Evolutionary conservation across 2,113 vertebrate genomes (phyloP).

Genomic region (Benitochromis conjunctus): DNA sequence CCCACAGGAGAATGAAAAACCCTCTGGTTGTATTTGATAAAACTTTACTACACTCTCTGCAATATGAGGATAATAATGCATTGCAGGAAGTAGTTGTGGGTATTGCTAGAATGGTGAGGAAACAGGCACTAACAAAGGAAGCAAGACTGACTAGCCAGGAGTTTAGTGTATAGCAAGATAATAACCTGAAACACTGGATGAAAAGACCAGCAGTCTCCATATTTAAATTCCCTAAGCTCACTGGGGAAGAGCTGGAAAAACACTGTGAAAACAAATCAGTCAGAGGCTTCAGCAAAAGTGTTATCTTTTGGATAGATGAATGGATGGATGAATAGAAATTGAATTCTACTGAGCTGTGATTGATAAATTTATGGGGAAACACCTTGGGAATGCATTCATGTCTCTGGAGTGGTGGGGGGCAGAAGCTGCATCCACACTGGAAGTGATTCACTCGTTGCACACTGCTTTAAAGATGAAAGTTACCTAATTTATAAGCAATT

Average conservation of each 20-base stretch:
- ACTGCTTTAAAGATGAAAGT: neutral
- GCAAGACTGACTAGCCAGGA: neutral
- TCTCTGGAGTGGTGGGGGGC: neutral
- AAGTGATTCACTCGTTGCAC: neutral
- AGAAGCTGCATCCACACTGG: neutral
- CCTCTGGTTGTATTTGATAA: neutral
- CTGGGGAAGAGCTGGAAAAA: neutral
- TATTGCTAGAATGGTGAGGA: neutral
- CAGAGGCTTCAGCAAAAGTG: neutral
- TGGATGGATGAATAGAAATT: neutral
- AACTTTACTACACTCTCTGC: neutral
- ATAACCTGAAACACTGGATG: neutral
- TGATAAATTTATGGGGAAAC: neutral
- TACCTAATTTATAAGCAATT: neutral
- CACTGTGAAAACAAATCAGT: neutral
- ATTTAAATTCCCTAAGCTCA: neutral
- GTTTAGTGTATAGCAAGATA: neutral
- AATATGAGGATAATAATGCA: neutral
- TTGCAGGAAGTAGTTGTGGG: neutral
- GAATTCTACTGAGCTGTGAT: fast-evolving
- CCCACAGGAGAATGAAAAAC: neutral
- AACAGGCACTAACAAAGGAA: neutral
- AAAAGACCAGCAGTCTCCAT: neutral
- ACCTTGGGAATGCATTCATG: neutral
- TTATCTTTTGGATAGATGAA: neutral